Conservation (phyloP, 2,113 vertebrate species). For the Nothocercus nigrocapillus region DNA sequence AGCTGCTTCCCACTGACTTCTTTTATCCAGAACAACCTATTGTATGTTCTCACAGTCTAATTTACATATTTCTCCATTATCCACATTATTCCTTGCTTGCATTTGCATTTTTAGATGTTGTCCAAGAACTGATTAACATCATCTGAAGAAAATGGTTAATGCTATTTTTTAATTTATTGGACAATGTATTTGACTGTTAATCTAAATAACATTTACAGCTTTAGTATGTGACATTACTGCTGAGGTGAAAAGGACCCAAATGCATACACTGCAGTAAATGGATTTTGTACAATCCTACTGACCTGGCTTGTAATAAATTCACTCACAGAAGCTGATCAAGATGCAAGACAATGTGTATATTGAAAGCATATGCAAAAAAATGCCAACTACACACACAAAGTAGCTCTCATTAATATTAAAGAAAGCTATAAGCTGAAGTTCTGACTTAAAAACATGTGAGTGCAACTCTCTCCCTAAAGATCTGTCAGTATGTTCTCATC, state of each 20-base stretch:
- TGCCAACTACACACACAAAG: neutral
- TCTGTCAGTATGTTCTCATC: neutral
- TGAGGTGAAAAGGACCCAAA: slow-evolving; percentile 21
- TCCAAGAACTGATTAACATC: neutral
- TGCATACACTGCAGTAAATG: neutral
- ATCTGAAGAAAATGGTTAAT: slow-evolving; percentile 2
- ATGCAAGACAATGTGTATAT: neutral
- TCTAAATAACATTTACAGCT: neutral
- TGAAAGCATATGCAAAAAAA: neutral
- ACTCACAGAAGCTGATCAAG: neutral
- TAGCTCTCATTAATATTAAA: neutral
- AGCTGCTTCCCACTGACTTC: neutral
- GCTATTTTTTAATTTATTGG: neutral
- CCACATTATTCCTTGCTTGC: neutral
- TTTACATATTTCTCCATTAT: neutral
- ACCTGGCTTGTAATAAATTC: neutral
- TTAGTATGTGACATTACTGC: neutral
- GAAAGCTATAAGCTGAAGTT: neutral
- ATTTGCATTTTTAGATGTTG: slow-evolving; percentile 4
- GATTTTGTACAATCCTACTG: slow-evolving; percentile 14
- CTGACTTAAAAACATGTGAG: neutral
- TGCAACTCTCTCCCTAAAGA: neutral
- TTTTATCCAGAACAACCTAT: neutral
- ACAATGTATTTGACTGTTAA: neutral
- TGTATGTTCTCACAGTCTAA: neutral